phyloP scores from a whole-genome alignment of 2,113 vertebrate species.

The Paralichthys olivaceus region DNA sequence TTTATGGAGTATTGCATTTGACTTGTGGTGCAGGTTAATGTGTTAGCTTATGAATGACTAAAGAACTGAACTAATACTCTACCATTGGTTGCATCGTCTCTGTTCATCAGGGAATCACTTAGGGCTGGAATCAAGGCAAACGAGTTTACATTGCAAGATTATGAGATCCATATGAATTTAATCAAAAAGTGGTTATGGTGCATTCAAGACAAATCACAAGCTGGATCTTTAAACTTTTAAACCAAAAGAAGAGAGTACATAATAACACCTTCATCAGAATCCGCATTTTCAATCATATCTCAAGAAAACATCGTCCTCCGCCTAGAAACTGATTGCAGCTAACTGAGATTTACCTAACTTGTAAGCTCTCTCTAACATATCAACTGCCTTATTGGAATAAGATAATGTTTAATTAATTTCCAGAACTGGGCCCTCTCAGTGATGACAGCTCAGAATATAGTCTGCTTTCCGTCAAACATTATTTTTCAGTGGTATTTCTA shows the following conservation, averaged over 20 bases:
- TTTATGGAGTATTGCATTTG: conserved; percentile 53
- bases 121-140: conserved; percentile 84
- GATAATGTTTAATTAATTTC: too few species aligned
- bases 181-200: conserved; percentile 46
- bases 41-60: conserved; percentile 57
- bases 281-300: too few species aligned
- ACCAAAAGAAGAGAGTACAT: conserved; percentile 15
- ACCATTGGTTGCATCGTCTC: conserved; percentile 83
- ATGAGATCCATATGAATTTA: conserved; percentile 54
- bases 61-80: conserved; percentile 80
- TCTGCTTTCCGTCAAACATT: neutral
- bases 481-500: too few species aligned
- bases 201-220: conserved; percentile 37
- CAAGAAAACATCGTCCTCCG: neutral
- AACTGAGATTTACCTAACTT: neutral
- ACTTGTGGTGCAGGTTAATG: conserved; percentile 56
- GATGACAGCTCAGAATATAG: neutral
- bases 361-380: too few species aligned
- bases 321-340: neutral
- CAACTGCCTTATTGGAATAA: too few species aligned
- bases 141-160: conserved; percentile 71
- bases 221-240: conserved; percentile 16
- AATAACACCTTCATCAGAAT: neutral
- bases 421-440: neutral
- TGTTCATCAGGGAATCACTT: conserved; percentile 83